Percentiles rank a stretch among this genome's conserved stretches.
Evolutionary conservation across 2,888 invertebrate species (phyloP).

Genomic region (Morinoia aosen): DNA sequence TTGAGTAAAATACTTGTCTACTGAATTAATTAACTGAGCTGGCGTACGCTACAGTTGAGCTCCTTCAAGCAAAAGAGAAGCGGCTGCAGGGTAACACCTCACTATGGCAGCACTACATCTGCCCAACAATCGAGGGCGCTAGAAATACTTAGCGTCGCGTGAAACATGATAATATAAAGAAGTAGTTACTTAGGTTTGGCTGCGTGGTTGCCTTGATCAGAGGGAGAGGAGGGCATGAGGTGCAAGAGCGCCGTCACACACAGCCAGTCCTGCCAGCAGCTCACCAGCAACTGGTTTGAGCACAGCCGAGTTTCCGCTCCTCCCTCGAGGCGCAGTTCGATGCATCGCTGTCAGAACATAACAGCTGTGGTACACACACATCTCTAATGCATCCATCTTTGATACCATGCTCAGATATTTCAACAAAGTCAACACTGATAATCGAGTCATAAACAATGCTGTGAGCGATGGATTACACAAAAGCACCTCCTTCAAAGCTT

Average conservation of each 20-base stretch:
- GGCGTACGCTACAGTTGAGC: background rate
- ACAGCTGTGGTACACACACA: background rate
- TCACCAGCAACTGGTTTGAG: conserved; percentile 59
- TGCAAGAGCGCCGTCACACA: conserved; percentile 60
- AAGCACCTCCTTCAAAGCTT: too few species aligned
- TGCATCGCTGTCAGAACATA: background rate
- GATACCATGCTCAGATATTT: too few species aligned
- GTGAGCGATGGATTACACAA: background rate
- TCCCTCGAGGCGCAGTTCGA: conserved; percentile 19
- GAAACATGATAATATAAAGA: background rate
- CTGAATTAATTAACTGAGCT: too few species aligned
- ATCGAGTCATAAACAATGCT: background rate
- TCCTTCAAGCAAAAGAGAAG: background rate
- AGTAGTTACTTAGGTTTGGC: background rate
- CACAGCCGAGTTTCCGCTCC: conserved; percentile 56
- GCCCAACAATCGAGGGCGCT: background rate
- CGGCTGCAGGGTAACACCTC: background rate
- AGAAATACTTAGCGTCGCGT: background rate
- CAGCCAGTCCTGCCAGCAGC: conserved; percentile 62
- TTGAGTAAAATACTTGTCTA: too few species aligned
- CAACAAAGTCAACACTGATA: background rate
- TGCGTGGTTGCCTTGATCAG: background rate
- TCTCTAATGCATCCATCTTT: background rate
- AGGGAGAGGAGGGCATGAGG: conserved; percentile 28
- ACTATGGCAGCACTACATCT: background rate